These are phyloP conservation scores for Pollenia labialis DNA, from an alignment of 2,888 invertebrate genomes.

Conservation along the genomic window DNA sequence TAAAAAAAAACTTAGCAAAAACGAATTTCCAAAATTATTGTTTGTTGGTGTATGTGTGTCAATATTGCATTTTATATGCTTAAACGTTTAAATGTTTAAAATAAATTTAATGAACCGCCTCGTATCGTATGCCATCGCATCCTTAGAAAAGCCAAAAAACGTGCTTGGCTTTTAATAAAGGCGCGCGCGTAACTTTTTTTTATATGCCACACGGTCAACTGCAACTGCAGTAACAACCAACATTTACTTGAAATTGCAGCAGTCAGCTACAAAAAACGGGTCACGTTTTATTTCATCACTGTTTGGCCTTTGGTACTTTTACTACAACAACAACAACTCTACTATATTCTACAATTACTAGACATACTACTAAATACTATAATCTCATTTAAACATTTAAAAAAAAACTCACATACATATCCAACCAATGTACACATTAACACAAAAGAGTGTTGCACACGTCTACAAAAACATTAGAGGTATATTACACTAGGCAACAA, in stretches of 20 bases:
- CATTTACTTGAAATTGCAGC: constrained; percentile 21
- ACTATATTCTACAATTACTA: background rate
- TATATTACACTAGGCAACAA: no score
- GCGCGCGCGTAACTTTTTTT: constrained; percentile 54
- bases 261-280: background rate
- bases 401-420: background rate
- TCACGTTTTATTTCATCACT: constrained; percentile 50
- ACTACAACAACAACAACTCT: background rate
- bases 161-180: constrained; percentile 42
- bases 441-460: background rate
- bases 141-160: constrained; percentile 23
- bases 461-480: background rate
- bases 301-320: constrained; percentile 5
- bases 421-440: background rate
- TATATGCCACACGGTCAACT: constrained; percentile 1
- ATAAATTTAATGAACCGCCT: constrained; percentile 39
- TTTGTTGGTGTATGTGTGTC: background rate
- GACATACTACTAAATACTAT: background rate
- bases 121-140: background rate
- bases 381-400: constrained; percentile 27
- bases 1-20: background rate
- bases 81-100: background rate
- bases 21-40: background rate
- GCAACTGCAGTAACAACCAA: constrained; percentile 16
- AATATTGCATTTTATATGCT: background rate